Evolutionary conservation across 2,888 invertebrate genomes (phyloP).

Genomic region (Sminthurinus aureus): DNA sequence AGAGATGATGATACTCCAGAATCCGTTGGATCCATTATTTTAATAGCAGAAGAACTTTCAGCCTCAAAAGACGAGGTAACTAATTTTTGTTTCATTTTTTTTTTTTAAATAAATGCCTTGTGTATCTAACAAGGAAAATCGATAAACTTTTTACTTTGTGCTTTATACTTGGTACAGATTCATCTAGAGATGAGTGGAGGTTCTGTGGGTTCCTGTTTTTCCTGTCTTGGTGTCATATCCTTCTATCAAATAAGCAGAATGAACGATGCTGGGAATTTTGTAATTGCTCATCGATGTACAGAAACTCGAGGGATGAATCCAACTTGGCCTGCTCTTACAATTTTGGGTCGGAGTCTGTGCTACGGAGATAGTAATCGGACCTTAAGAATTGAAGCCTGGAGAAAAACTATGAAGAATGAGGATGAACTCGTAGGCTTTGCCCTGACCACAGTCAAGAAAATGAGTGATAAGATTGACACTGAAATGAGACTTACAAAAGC

Average conservation of each 20-base stretch:
- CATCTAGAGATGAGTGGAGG: conserved; percentile 12
- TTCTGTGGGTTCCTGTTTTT: conserved; percentile 54
- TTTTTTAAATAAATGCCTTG: too few relatives aligned
- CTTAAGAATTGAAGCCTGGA: conserved; percentile 66
- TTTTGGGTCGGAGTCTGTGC: conserved; percentile 66
- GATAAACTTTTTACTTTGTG: too few relatives aligned
- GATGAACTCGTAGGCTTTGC: conserved; percentile 65
- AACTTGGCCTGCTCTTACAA: conserved; percentile 65
- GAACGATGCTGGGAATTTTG: conserved; percentile 63
- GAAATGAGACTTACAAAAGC: conserved; percentile 30
- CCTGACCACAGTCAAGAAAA: conserved; percentile 64
- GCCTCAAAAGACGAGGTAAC: conserved; percentile 58
- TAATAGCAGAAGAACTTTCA: conserved; percentile 57
- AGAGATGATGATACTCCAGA: conserved; percentile 34
- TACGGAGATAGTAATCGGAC: conserved; percentile 67
- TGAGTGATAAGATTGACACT: conserved; percentile 59
- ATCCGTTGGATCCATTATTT: conserved; percentile 55
- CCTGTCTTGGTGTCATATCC: conserved; percentile 52
- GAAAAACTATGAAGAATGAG: conserved; percentile 64
- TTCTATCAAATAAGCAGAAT: conserved; percentile 62
- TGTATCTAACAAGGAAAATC: too few relatives aligned
- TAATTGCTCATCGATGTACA: conserved; percentile 67
- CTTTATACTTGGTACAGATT: conserved; percentile 3
- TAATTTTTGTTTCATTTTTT: too few relatives aligned
- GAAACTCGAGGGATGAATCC: conserved; percentile 67